Conservation (phyloP, 2,888 invertebrate genomes). For the Mantis religiosa region DNA sequence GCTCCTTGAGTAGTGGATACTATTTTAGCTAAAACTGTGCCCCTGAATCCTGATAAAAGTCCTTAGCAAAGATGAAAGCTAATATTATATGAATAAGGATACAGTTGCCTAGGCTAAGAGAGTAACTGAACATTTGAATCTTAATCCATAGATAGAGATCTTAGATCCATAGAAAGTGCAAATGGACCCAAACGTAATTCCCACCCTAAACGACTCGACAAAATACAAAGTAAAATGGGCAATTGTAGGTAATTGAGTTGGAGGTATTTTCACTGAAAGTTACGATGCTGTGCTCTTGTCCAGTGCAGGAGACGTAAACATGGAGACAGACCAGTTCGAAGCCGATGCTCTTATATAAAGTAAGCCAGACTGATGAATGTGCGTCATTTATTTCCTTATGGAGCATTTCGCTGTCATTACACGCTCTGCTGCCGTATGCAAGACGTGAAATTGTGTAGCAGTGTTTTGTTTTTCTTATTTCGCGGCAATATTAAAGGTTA, state of each 20-base stretch:
- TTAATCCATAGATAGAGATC: background rate
- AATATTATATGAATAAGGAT: too few species aligned
- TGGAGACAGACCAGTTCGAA: background rate
- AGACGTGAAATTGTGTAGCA: background rate
- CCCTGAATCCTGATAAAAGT: too few species aligned
- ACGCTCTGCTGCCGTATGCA: background rate
- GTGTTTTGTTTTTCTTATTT: background rate
- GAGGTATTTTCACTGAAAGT: too few species aligned
- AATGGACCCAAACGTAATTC: background rate
- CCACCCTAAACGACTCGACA: background rate
- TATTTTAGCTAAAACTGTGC: too few species aligned
- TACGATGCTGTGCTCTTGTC: background rate
- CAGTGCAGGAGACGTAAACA: background rate
- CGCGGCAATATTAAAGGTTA: background rate
- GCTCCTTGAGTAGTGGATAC: too few species aligned
- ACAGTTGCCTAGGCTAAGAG: background rate
- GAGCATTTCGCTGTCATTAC: background rate
- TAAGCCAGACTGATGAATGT: background rate
- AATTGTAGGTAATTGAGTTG: background rate
- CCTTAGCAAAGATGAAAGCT: too few species aligned
- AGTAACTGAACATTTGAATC: too few species aligned
- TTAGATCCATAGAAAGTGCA: background rate
- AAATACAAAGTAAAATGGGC: too few species aligned
- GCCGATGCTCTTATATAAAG: background rate
- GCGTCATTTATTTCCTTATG: background rate